A percentile compares a stretch with the other conserved stretches of the same genome.
phyloP scores from a whole-genome alignment of 2,113 vertebrate genomes.

The Bos taurus region ARS-UCD2.0 NC_037334.1:18427001-18427500 shows the following conservation, averaged over 20 bases:
- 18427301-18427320: not conserved
- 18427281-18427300: not conserved
- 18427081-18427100: not conserved
- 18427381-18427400: not conserved
- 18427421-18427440: not conserved
- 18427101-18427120: accelerated
- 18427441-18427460: not conserved
- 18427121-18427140: accelerated
- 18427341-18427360: not conserved
- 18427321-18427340: not conserved
- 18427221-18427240: not conserved
- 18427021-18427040: not conserved
- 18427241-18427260: not conserved
- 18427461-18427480: not conserved
- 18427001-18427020: not conserved
- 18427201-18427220: not conserved
- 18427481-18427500: not conserved
- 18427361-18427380: too few relatives aligned
- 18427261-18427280: accelerated
- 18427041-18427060: not conserved
- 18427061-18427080: not conserved
- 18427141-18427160: not conserved
- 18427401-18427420: not conserved
- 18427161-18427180: not conserved
- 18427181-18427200: not conserved